Evolutionary conservation across 2,113 vertebrate species (phyloP), one percentile per base, ranked within the genome.

Genomic region (Glareola pratincola): DNA sequence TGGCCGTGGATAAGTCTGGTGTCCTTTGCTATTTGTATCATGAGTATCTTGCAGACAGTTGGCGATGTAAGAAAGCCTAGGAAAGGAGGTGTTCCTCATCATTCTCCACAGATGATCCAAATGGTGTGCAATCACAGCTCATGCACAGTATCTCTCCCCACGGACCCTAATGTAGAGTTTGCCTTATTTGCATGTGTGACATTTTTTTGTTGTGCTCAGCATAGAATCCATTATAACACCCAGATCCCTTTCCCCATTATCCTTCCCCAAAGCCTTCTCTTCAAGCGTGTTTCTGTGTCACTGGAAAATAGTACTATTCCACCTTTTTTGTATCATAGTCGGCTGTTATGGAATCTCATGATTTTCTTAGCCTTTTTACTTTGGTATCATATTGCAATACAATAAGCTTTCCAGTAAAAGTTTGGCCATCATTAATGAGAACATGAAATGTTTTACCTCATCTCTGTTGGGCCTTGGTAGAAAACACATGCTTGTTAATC

Each of bases 21-120:
- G 43, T 57, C 14, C 27, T 86, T 89, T 51, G 43, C 12, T 68
- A 36, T 16, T 84, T 72, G 6, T 66, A 39, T 50, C 9, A 19
- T 0, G 0, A 4, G 2, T 34, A 30, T 27, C 16, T 41, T 21
- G 18, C 18, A 63, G 22, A 9, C 4, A 29, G 11, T 11, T 66
- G 12, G 5, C 15, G 12, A 30, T 50, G 6, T 4, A 36, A 69
- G 54, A 64, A 91, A 48, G 2, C 1, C 29, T 15, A 3, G 27
- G 24, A 36, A 37, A 92, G 77, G 14, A 60, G 8, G 14, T 12
- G 19, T 29, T 84, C 19, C 24, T 45, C 22, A 5, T 45, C 56
- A 22, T 27, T 18, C 9, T 67, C 32, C 47, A 59, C 8, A 71
- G 7, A 29, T 29, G 9, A 12, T 78, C 56, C 47, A 68, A 85